phyloP scores from a whole-genome alignment of 2,888 invertebrate genomes.

The Erebia ligea region DNA sequence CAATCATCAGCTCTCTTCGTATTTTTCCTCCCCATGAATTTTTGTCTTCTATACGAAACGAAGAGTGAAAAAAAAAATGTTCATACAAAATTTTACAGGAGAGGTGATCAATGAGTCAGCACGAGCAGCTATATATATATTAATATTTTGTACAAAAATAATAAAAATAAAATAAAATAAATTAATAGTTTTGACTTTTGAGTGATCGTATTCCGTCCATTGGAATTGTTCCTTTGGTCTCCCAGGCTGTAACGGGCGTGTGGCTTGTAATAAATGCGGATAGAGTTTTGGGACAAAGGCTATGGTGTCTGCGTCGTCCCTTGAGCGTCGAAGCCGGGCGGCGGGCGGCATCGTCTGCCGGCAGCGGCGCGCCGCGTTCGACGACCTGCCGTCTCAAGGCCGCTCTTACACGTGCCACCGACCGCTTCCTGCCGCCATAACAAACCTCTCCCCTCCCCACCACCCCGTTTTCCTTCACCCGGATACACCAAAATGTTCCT shows the following conservation, averaged over 20 bases:
- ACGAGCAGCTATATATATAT: no score
- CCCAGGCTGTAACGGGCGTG: slow-evolving; percentile 1
- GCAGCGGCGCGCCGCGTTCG: slow-evolving; percentile 66
- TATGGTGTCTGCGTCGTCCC: slow-evolving; percentile 39
- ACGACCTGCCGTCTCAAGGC: slow-evolving; percentile 79
- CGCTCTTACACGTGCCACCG: slow-evolving; percentile 78
- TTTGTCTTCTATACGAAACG: no score
- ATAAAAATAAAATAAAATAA: no score
- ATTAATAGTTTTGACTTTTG: neutral
- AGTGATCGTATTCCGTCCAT: neutral
- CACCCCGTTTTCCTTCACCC: slow-evolving; percentile 51
- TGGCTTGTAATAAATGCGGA: slow-evolving; percentile 30
- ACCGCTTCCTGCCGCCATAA: slow-evolving; percentile 78
- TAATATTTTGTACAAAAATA: no score
- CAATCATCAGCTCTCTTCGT: no score
- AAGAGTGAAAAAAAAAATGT: no score
- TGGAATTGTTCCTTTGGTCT: neutral
- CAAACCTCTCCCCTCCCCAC: slow-evolving; percentile 72
- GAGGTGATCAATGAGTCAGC: no score
- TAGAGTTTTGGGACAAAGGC: slow-evolving; percentile 52
- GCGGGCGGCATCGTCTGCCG: slow-evolving; percentile 51
- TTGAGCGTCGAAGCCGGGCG: slow-evolving; percentile 30
- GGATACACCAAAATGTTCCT: slow-evolving; percentile 45
- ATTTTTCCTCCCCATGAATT: no score
- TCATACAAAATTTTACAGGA: no score